Evolutionary conservation across 2,888 invertebrate genomes (phyloP), one percentile per base, ranked within the genome.

Genomic region (Clivina fossor): DNA sequence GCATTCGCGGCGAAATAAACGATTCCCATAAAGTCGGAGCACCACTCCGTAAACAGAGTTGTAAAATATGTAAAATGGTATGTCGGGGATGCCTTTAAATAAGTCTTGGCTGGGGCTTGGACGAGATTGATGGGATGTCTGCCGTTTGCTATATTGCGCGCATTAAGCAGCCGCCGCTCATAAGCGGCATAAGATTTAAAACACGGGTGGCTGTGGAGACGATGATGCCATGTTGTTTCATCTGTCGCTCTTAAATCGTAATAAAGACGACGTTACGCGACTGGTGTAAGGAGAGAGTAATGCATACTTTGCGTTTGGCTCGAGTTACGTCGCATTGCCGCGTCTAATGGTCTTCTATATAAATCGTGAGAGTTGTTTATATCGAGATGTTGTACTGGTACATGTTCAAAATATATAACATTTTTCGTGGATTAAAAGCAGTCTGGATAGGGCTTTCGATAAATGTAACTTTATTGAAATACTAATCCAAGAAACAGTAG

Each of bases 191-290:
- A 11, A 33, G 7, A 33, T 24, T 4, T 24, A 24, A 7, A 24
- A 24, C 9, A 24, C 4, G 4, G 9, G 9, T 24, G 9, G 4
- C 26, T 4, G 9, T 7, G 9, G 26, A 24, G 9, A 7, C 9
- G 26, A 24, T 24, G 5, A 9, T 24, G 43, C 58, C 58, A 48
- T 51, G 58, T 58, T 60, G 58, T 60, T 58, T 56, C 58, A 60
- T 58, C 60, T 58, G 60, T 58, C 58, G 60, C 49, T 56, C 58
- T 44, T 60, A 60, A 60, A 60, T 60, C 56, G 58, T 60, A 60
- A 60, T 60, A 58, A 60, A 57, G 30, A 37, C 46, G 32, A 28
- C 38, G 19, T 35, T 30, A 43, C 41, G 51, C 30, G 32, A 20
- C 46, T 22, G 37, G 26, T 40, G 40, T n/a, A n/a, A n/a, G n/a